A percentile compares a stretch with the other conserved stretches of the same genome.
Conservation (phyloP, 1,140 invertebrate species). For the Saccostrea cuccullata region DNA sequence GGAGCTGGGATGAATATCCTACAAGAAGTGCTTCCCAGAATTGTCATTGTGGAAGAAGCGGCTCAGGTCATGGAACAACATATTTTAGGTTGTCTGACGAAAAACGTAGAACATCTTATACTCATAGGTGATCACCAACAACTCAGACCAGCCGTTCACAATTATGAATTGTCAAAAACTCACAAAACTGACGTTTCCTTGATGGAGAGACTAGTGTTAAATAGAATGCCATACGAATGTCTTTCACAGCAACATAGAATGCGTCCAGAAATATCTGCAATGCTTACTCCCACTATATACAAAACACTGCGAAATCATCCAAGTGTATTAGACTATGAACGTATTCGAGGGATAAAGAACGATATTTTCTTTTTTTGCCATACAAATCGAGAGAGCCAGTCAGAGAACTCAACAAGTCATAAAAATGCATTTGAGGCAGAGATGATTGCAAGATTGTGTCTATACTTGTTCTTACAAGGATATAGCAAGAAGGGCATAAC, state of each 20-base stretch:
- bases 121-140: conserved; percentile 87
- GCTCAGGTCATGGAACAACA: conserved; percentile 74
- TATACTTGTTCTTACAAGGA: conserved; percentile 73
- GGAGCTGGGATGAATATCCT: conserved; percentile 68
- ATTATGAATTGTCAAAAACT: conserved; percentile 68
- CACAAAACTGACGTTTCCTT: conserved; percentile 77
- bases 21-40: conserved; percentile 59
- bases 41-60: conserved; percentile 75
- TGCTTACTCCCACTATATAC: conserved; percentile 63
- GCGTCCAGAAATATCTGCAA: conserved; percentile 72
- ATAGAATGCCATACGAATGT: conserved; percentile 68
- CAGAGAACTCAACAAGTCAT: conserved; percentile 72
- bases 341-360: conserved; percentile 35
- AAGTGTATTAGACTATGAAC: conserved; percentile 27
- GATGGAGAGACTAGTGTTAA: conserved; percentile 76
- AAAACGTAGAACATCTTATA: conserved; percentile 87
- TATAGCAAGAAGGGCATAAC: conserved; percentile 75
- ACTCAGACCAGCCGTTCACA: conserved; percentile 77
- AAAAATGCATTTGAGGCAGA: conserved; percentile 70
- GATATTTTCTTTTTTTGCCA: conserved; percentile 51
- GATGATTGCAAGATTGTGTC: conserved; percentile 63
- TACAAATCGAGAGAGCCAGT: background rate
- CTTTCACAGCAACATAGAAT: conserved; percentile 68
- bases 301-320: conserved; percentile 33
- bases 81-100: conserved; percentile 80